Base-by-base conservation (phyloP, 2,113 vertebrate species). In the Craseonycteris thonglongyai region DNA sequence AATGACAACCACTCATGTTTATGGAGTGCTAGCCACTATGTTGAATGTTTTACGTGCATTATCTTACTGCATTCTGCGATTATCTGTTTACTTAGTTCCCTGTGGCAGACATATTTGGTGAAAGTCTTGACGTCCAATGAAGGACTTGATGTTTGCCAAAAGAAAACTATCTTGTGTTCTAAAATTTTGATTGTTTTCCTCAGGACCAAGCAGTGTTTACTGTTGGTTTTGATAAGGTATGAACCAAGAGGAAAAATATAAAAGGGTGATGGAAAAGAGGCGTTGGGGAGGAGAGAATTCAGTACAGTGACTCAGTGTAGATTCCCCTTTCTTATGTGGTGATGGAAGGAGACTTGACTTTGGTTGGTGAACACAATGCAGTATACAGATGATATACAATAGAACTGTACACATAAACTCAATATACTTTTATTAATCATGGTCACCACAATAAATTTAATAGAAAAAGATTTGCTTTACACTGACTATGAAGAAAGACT, bases 111-210 rank as follows among this genome's bases (percentile, higher is more conserved):
- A 13, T 40, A 0, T 58, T 87, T 7, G 6, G 69, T 75, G 63
- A 63, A 83, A 88, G 72, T 56, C 71, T 93, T 90, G 69, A 89
- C 24, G 40, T 38, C 38, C 4, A 7, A 12, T 58, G 69, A 78
- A 61, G 11, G 79, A 58, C 69, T 82, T 86, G 71, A 45, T 15
- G 30, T 85, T 93, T 94, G 89, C 66, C 90, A 51, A n/a, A 51
- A 80, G 51, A 35, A 88, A 87, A 22, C 54, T 90, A 42, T 56
- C 47, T 38, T 81, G 14, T 59, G 47, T 51, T 91, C 30, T 75
- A 61, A 35, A 80, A 28, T 86, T 93, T 63, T 74, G 42, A 56
- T 82, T 51, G 26, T 76, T 91, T 86, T 80, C 71, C 21, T 80
- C 3, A 28, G 54, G 42, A 66, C 45, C 54, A 6, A 30, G 66